Evolutionary conservation across 2,113 vertebrate species (phyloP).

Genomic region (Cinclus cinclus): DNA sequence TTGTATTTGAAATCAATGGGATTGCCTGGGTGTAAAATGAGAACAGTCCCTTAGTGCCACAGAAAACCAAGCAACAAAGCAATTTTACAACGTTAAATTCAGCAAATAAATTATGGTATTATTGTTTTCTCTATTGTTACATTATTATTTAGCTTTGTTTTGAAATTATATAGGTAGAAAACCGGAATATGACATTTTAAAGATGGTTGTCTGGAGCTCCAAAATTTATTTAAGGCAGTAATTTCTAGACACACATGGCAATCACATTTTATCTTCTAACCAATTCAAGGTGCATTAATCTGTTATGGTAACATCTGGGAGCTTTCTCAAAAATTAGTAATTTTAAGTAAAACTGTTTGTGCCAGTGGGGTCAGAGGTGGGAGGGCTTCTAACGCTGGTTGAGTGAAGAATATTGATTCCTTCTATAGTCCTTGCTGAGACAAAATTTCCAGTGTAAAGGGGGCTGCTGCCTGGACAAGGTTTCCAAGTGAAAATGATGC

Average conservation of each 20-base stretch:
- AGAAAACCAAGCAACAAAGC: constrained; percentile 54
- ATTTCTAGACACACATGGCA: constrained; percentile 18
- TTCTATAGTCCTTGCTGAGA: background rate
- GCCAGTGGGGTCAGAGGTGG: background rate
- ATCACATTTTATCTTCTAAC: constrained; percentile 21
- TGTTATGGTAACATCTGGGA: constrained; percentile 4
- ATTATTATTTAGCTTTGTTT: constrained; percentile 38
- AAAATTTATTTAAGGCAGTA: constrained; percentile 33
- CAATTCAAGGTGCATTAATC: constrained; percentile 27
- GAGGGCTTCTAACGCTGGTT: background rate
- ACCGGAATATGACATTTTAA: background rate
- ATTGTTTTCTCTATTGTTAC: constrained; percentile 10
- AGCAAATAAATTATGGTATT: constrained; percentile 34
- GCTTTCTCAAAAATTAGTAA: constrained; percentile 39
- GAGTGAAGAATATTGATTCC: background rate
- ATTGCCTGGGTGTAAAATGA: constrained; percentile 63
- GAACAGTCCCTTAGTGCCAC: constrained; percentile 37
- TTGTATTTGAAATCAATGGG: constrained; percentile 61
- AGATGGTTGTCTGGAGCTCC: constrained; percentile 5
- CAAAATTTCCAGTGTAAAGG: background rate
- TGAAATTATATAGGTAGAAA: constrained; percentile 28
- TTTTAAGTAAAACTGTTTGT: constrained; percentile 43
- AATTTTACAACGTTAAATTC: constrained; percentile 46
- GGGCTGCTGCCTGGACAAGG: background rate
- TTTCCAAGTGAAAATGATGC: background rate